Base-by-base conservation (phyloP, 1,140 invertebrate genomes). In the Drosophila busckii region DNA sequence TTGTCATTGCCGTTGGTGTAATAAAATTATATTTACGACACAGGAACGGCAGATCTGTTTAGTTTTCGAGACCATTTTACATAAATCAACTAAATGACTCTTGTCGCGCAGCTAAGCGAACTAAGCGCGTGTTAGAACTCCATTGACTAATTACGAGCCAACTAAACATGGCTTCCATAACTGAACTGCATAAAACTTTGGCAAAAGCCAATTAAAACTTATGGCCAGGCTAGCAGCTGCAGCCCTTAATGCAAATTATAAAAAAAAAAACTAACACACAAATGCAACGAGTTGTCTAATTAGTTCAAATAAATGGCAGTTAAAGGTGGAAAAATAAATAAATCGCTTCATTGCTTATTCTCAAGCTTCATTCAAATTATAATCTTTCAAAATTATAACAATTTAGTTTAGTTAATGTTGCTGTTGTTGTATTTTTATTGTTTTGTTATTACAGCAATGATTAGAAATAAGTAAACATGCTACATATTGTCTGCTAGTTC, bases 1-100 rank as follows among this genome's bases (percentile, higher is more conserved):
- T 52, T 80, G 64, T 59, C 49, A 56, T 44, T 60, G 71, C 56
- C 73, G 68, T 80, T 68, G 59, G 63, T 49, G 68, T 59, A 80
- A 78, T 78, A 78, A 78, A 80, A 80, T 59, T 26, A 80, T 80
- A 78, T 78, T 73, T 78, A 78, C 65, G 68, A 65, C 50, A 64
- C 4, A n/a, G 15, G 8, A 13, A 9, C 41, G 16, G 20, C 5
- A 15, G 32, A 50, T 40, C 26, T 48, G 19, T 52, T 52, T 25
- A 28, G 48, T 37, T 61, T 20, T 26, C 22, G 42, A 48, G 54
- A 29, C 35, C 53, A 31, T 49, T 78, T 78, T 63, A 48, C 67
- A 80, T 78, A 80, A 78, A 78, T 80, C 71, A 80, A 55, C 42
- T 49, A 64, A 68, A 80, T 80, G 62, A 48, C 40, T 54, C 49